phyloP scores from a whole-genome alignment of 2,888 invertebrate genomes.

The Eilema depressum region DNA sequence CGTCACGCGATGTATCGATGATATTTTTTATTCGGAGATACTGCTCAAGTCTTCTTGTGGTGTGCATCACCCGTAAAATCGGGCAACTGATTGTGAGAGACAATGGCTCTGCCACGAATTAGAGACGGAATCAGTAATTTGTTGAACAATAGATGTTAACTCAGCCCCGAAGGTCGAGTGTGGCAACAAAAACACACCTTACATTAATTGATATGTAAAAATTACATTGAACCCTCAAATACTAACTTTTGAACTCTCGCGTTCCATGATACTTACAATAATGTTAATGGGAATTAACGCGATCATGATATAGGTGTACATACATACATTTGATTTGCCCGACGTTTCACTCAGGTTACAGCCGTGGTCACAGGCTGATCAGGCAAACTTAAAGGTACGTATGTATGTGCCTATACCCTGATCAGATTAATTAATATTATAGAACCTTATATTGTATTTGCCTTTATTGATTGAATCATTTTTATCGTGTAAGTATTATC shows the following conservation, averaged over 20 bases:
- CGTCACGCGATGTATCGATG: slow-evolving; percentile 43
- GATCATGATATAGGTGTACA: no score
- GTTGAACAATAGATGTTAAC: slow-evolving; percentile 81
- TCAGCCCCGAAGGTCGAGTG: slow-evolving; percentile 79
- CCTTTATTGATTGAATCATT: not conserved
- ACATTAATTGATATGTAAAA: slow-evolving; percentile 55
- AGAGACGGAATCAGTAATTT: slow-evolving; percentile 80
- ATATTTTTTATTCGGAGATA: slow-evolving; percentile 45
- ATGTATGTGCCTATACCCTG: no score
- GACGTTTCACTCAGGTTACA: no score
- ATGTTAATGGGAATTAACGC: no score
- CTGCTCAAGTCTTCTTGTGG: slow-evolving; percentile 47
- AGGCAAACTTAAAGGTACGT: no score
- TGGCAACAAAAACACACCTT: slow-evolving; percentile 65
- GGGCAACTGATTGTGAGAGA: slow-evolving; percentile 69
- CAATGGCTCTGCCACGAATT: slow-evolving; percentile 78
- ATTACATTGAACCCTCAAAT: slow-evolving; percentile 55
- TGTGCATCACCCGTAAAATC: slow-evolving; percentile 78
- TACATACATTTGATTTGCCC: no score
- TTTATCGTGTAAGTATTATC: not conserved
- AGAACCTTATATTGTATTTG: not conserved
- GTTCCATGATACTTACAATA: no score
- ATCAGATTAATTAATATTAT: no score
- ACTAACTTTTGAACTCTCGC: no score
- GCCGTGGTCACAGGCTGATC: no score